Evolutionary conservation across 2,888 invertebrate species (phyloP).

Genomic region (Eilema sororculum): DNA sequence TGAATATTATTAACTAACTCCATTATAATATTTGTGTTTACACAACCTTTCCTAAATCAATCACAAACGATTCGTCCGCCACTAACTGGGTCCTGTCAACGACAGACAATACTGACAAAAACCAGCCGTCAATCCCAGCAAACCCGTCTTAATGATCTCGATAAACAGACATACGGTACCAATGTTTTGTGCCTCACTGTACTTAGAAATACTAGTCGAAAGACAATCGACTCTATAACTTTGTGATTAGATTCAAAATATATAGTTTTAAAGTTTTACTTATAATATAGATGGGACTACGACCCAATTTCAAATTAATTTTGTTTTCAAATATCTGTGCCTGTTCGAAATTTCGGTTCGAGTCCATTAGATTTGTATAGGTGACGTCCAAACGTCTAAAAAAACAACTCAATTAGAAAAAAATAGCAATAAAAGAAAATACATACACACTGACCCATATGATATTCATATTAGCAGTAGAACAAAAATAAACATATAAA

Average conservation of each 20-base stretch:
- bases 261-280: background rate
- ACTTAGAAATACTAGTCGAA: slow-evolving; percentile 18
- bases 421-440: too few relatives aligned
- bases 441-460: too few relatives aligned
- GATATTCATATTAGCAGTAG: too few relatives aligned
- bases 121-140: slow-evolving; percentile 44
- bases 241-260: background rate
- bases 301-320: too few relatives aligned
- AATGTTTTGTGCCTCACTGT: slow-evolving; percentile 64
- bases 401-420: too few relatives aligned
- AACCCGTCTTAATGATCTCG: slow-evolving; percentile 49
- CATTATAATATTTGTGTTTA: slow-evolving; percentile 7
- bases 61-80: slow-evolving; percentile 28
- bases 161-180: slow-evolving; percentile 63
- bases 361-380: too few relatives aligned
- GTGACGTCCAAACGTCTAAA: too few relatives aligned
- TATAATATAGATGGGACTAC: too few relatives aligned
- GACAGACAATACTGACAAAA: slow-evolving; percentile 34
- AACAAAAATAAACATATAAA: slow-evolving; percentile 10
- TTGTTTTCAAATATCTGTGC: too few relatives aligned
- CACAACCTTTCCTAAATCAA: slow-evolving; percentile 28
- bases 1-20: too few relatives aligned
- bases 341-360: too few relatives aligned
- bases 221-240: background rate
- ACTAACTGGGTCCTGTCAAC: slow-evolving; percentile 42